Evolutionary conservation across 2,797 vertebrate genomes (phyloP), one percentile per base, ranked within the genome.

Genomic region (Scomberomorus guttatus): DNA sequence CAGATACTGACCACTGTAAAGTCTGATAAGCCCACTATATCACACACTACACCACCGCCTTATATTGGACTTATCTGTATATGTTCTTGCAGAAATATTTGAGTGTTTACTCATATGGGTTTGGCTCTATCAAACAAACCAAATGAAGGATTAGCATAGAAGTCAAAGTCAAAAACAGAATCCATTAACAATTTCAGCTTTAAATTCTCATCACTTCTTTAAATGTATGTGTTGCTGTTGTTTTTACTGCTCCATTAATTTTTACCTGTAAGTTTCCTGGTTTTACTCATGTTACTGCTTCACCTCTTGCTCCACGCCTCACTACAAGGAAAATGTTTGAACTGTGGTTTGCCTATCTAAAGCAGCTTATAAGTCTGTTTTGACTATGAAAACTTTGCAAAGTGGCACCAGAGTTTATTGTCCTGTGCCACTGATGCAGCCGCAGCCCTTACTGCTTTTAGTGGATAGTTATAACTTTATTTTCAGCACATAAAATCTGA

Each of bases 321-420:
- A 7, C 1, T 25, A 27, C 24, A 48, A 18, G 14, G 51, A 15
- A 59, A 37, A 20, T n/a, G 1, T 50, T 52, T 55, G 46, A 62
- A 54, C 29, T 46, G 42, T 22, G 14, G 72, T 80, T 76, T 84
- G 20, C 55, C 52, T 62, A 75, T 61, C 59, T 37, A 82, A 83
- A 79, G 24, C 57, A 54, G 27, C 58, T 37, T 7, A 14, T 24
- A 9, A 3, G 22, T 77, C 20, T 46, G 24, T 52, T 89, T 84
- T 81, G 74, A 80, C 61, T 80, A 13, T 69, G 20, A 63, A 59
- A 64, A 42, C 25, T 66, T 62, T 66, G 46, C 42, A 57, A 15
- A 14, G 52, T 58, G 39, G 22, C 63, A 54, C 24, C 7, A 29
- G 5, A 24, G 25, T 22, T 75, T 24, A 68, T 64, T 34, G 20